Conservation (phyloP, 1,140 invertebrate genomes). For the Temnothorax curvispinosus region DNA sequence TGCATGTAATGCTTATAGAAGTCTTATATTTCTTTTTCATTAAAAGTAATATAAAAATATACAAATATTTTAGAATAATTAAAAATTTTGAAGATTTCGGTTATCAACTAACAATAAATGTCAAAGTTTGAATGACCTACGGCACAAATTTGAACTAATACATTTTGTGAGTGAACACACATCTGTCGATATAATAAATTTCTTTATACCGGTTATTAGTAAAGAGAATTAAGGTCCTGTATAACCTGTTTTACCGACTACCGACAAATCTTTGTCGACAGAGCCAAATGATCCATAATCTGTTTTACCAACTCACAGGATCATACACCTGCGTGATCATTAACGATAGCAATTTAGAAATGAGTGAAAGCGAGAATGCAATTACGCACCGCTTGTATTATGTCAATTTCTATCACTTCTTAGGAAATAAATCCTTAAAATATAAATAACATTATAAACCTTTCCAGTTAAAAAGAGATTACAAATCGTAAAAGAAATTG, state of each 20-base stretch:
- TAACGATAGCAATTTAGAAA: neutral
- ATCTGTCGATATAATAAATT: neutral
- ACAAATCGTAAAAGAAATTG: neutral
- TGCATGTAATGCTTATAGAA: neutral
- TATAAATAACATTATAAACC: neutral
- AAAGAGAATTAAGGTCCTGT: neutral
- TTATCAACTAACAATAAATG: too few species aligned
- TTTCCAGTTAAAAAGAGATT: neutral
- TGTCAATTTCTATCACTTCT: constrained; percentile 13
- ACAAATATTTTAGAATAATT: neutral
- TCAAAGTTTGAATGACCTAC: neutral
- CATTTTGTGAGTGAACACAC: too few species aligned
- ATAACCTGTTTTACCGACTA: constrained; percentile 23
- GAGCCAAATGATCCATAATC: constrained; percentile 1
- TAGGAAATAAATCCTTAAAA: neutral
- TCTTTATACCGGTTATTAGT: neutral
- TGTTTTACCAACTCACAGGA: constrained; percentile 55
- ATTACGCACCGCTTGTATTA: neutral
- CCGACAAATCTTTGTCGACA: neutral
- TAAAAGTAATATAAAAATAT: neutral
- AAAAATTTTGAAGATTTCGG: neutral
- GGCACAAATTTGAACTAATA: constrained; percentile 19
- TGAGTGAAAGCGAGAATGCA: constrained; percentile 61
- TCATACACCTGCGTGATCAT: neutral
- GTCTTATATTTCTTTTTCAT: neutral